Conservation (phyloP, 2,113 vertebrate genomes). For the Astur gentilis region DNA sequence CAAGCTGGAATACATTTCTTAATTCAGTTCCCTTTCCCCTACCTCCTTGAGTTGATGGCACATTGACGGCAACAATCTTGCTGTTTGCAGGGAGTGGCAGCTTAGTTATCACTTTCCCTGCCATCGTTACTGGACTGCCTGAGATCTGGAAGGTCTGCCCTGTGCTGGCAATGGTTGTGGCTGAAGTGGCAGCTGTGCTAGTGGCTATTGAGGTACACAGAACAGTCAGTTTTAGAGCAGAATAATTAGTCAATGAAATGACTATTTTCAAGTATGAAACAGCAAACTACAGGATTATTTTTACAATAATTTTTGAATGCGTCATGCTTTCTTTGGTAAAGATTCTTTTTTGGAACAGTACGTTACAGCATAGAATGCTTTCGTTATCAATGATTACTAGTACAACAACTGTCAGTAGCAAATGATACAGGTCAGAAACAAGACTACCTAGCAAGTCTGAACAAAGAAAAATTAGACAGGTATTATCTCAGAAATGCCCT, state of each 20-base stretch:
- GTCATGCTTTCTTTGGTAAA: not conserved
- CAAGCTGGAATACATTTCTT: constrained; percentile 49
- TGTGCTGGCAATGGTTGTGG: constrained; percentile 84
- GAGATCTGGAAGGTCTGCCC: constrained; percentile 97
- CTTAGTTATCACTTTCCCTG: constrained; percentile 96
- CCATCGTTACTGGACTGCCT: constrained; percentile 88
- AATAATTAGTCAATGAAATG: constrained; percentile 65
- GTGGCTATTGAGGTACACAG: constrained; percentile 85
- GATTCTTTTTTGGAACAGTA: not conserved
- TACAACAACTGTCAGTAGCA: not conserved
- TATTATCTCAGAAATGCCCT: not conserved
- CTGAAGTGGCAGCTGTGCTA: constrained; percentile 84
- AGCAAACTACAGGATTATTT: constrained; percentile 22
- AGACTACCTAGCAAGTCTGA: not conserved
- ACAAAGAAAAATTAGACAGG: not conserved
- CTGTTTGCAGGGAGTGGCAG: constrained; percentile 97
- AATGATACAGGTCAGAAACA: not conserved
- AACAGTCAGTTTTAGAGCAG: constrained; percentile 73
- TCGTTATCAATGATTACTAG: not conserved
- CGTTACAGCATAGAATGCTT: not conserved
- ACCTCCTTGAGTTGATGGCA: constrained; percentile 98
- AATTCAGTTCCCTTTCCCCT: constrained; percentile 64
- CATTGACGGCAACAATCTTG: constrained; percentile 98
- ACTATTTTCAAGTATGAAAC: constrained; percentile 51
- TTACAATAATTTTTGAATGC: not conserved